Conservation (phyloP, 2,797 vertebrate genomes). For the Orientallactaga sibirica region DNA sequence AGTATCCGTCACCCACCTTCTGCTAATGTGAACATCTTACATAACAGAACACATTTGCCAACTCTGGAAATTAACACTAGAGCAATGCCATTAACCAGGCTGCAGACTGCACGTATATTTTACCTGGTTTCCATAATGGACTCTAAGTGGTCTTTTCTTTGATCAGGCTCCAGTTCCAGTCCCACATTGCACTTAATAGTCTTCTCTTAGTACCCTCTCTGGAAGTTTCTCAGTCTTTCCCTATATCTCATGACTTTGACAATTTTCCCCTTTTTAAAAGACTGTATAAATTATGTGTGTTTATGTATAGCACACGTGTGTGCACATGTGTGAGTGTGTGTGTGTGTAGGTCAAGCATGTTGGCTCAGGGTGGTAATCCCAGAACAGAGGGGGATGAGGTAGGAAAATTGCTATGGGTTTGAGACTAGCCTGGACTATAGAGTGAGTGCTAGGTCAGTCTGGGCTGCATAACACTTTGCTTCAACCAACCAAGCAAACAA, state of each 20-base stretch:
- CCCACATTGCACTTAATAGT: fast-evolving
- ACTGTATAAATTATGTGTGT: too few species aligned
- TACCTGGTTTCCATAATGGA: neutral
- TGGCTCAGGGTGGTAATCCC: too few species aligned
- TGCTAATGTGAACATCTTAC: constrained; percentile 38
- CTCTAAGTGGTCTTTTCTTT: neutral
- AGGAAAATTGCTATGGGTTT: too few species aligned
- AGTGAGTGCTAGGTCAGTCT: too few species aligned
- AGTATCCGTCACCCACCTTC: constrained; percentile 20
- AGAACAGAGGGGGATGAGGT: too few species aligned
- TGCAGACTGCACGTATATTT: neutral
- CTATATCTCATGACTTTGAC: neutral
- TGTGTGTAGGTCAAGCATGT: too few species aligned
- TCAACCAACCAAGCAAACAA: too few species aligned
- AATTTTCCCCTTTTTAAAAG: neutral
- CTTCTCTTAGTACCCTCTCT: neutral
- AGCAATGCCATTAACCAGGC: neutral
- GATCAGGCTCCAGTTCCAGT: fast-evolving
- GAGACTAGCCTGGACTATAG: too few species aligned
- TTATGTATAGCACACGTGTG: too few species aligned
- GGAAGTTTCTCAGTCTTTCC: neutral
- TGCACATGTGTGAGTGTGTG: too few species aligned
- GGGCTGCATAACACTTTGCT: too few species aligned
- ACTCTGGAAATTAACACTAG: neutral
- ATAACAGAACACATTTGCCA: constrained; percentile 35